These are phyloP conservation scores for Drosophila punjabiensis DNA, from an alignment of 1,140 invertebrate species.

Conservation along the genomic window DNA sequence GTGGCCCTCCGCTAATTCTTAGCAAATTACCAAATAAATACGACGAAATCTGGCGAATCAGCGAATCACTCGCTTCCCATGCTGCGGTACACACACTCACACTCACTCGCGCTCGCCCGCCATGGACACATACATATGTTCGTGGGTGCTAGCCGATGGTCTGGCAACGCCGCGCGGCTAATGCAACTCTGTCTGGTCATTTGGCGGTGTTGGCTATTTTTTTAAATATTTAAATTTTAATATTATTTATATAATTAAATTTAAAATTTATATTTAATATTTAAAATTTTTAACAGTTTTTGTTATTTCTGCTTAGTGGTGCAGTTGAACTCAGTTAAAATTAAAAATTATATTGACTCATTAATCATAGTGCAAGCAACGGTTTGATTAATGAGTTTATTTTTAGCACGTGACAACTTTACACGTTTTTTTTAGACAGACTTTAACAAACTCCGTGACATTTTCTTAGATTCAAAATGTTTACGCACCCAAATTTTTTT, in stretches of 20 bases:
- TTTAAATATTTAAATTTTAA: too few species aligned
- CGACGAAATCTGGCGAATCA: conserved; percentile 66
- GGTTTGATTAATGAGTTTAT: background rate
- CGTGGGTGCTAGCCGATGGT: conserved; percentile 32
- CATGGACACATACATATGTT: conserved; percentile 40
- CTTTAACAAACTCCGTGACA: too few species aligned
- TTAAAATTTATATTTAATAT: background rate
- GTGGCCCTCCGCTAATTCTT: conserved; percentile 25
- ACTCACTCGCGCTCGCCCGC: conserved; percentile 28
- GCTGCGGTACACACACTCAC: conserved; percentile 72
- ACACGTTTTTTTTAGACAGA: too few species aligned
- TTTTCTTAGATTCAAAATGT: too few species aligned
- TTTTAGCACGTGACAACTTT: background rate
- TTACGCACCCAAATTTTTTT: too few species aligned
- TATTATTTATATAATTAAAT: too few species aligned
- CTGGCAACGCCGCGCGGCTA: conserved; percentile 37
- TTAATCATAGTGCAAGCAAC: background rate
- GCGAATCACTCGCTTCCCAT: conserved; percentile 75
- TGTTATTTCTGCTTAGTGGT: background rate
- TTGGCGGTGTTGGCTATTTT: conserved; percentile 17
- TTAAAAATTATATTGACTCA: background rate
- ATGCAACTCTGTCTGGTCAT: conserved; percentile 56
- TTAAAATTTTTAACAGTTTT: background rate
- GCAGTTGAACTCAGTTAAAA: background rate
- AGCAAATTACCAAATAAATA: conserved; percentile 58